Conservation (phyloP, 92 coral and sea anemone species). For the Epizoanthus ramosus region DNA sequence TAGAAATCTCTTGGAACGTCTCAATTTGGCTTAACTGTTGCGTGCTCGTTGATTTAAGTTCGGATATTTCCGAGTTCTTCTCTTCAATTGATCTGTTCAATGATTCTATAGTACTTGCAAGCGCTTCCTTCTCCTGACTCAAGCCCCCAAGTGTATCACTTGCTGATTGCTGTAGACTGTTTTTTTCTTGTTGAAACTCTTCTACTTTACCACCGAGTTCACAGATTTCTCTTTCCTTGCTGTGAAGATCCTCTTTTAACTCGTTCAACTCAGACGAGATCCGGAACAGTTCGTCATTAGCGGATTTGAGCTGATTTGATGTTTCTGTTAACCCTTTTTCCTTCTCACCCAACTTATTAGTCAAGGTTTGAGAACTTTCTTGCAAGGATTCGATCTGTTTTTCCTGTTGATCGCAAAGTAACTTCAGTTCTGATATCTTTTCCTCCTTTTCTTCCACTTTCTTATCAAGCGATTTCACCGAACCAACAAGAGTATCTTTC, state of each 20-base stretch:
- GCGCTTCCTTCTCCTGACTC: constrained; percentile 29
- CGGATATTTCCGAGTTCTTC: constrained; percentile 56
- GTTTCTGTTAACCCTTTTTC: constrained; percentile 76
- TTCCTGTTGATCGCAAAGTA: constrained; percentile 57
- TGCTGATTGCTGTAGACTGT: constrained; percentile 25
- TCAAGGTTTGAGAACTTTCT: constrained; percentile 55
- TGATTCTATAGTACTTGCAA: constrained; percentile 19
- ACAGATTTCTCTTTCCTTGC: constrained; percentile 51
- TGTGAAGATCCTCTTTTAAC: constrained; percentile 20
- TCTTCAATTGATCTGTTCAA: constrained; percentile 53
- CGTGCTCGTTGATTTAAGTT: constrained; percentile 56
- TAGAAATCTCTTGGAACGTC: constrained; percentile 59
- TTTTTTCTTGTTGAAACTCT: constrained; percentile 44
- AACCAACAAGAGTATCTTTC: constrained; percentile 4
- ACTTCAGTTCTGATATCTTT: constrained; percentile 45
- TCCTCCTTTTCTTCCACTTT: constrained; percentile 8
- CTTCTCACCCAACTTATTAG: constrained; percentile 59
- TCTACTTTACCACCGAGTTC: constrained; percentile 45
- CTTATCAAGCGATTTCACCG: constrained; percentile 23
- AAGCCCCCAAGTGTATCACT: constrained; percentile 13
- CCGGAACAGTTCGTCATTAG: constrained; percentile 31
- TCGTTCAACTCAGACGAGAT: constrained; percentile 22
- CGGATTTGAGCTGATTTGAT: neutral
- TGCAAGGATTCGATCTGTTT: constrained; percentile 46
- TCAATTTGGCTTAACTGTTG: constrained; percentile 53